Evolutionary conservation across 1,140 invertebrate species (phyloP), one percentile per base, ranked within the genome.

Genomic region (Sogatella furcifera): DNA sequence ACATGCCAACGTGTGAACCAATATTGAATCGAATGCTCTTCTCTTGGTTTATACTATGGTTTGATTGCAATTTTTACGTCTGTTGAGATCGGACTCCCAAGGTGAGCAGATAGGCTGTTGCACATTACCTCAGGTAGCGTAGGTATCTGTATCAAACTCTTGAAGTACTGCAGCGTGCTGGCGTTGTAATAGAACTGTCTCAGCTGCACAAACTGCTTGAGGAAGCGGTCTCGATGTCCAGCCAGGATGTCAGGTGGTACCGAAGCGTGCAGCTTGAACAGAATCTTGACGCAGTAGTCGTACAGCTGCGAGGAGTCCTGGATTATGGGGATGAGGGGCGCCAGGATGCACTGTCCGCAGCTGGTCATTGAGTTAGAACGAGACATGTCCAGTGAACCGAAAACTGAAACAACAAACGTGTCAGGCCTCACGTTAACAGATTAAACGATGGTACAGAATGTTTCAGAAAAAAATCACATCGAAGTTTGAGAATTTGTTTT

Each of bases 301-400:
- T 99, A 99, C 0, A 99, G 77, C 64, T 92, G 89, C 65, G 92
- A 93, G 0, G 96, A 94, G 74, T 99, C 97, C 76, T 96, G 91
- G 65, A 98, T 97, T 70, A 95, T 95, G n/a, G 93, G 88, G 64
- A 99, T 96, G 8, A 99, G 77, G 11, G 97, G 96, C 15, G 95
- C 91, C 53, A 99, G 78, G 59, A 95, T 81, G 75, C 97, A 99
- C 74, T 99, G 96, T 2, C 97, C 96, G 62, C 88, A 87, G 55
- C 84, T 89, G 0, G 95, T 97, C 92, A 99, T 98, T 4, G 96
- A 99, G 77, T 95, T 97, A 11, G 93, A 90, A 52, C 90, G 81
- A 2, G 91, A 91, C 75, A 88, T 88, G 74, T 98, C 94, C 69
- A 99, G 78, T 2, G 94, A 95, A 64, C 86, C 86, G 77, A 97